phyloP scores from a whole-genome alignment of 2,113 vertebrate genomes.

The Siphamia tubifer region DNA sequence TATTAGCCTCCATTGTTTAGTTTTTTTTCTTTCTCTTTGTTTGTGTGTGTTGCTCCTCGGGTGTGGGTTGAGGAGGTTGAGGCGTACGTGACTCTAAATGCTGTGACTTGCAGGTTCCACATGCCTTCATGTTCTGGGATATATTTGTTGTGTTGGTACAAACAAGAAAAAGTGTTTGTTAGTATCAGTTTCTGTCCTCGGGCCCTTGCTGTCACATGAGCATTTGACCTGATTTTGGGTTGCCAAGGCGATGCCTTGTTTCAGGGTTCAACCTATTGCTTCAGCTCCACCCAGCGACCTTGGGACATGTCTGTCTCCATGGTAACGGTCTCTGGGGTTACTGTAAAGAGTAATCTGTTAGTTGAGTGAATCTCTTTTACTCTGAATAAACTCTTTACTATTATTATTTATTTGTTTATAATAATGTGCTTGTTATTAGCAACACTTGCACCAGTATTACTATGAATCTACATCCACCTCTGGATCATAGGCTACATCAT shows the following conservation, averaged over 20 bases:
- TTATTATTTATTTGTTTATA: constrained; percentile 1
- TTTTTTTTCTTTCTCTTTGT: background rate
- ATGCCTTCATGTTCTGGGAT: background rate
- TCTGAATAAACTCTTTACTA: background rate
- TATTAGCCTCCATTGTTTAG: background rate
- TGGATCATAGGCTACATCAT: background rate
- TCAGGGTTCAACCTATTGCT: constrained; percentile 19
- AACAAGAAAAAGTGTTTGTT: constrained; percentile 17
- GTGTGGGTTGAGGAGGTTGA: background rate
- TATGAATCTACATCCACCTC: background rate
- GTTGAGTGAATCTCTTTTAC: background rate
- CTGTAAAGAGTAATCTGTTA: constrained; percentile 22
- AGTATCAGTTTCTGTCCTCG: constrained; percentile 32
- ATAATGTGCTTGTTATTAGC: background rate
- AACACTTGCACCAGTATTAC: background rate
- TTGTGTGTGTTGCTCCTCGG: background rate
- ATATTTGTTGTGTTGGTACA: constrained; percentile 4
- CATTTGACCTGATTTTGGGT: constrained; percentile 48
- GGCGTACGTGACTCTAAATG: background rate
- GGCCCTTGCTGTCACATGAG: constrained; percentile 37
- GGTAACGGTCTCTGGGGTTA: constrained; percentile 42
- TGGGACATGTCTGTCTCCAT: constrained; percentile 35
- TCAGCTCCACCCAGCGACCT: constrained; percentile 26
- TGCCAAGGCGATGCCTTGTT: constrained; percentile 33
- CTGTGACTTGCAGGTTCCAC: background rate